Evolutionary conservation across 2,113 vertebrate genomes (phyloP).

Genomic region (Amblyornis subalaris): DNA sequence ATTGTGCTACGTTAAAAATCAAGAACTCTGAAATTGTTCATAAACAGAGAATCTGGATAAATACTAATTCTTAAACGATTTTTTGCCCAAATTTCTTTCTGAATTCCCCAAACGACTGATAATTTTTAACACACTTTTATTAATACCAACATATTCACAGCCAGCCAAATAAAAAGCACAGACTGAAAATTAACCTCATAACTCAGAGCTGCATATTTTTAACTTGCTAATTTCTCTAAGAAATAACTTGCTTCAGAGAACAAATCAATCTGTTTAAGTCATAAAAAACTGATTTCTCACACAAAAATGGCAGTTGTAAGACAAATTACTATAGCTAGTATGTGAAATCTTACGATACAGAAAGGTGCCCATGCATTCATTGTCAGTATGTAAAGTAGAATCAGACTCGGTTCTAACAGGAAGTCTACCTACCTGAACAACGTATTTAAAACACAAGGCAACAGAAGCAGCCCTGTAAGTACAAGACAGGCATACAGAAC

Average conservation of each 20-base stretch:
- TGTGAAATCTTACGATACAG: background rate
- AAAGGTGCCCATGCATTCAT: background rate
- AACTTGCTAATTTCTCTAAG: background rate
- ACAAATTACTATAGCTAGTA: background rate
- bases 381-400: background rate
- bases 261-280: background rate
- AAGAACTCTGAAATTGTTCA: background rate
- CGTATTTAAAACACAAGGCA: fast-evolving
- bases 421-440: background rate
- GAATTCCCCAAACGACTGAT: background rate
- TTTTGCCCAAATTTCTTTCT: background rate
- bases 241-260: background rate
- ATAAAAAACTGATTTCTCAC: background rate
- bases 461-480: background rate
- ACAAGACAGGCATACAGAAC: background rate
- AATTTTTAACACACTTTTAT: background rate
- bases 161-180: background rate
- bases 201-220: background rate
- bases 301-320: background rate
- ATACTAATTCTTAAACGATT: background rate
- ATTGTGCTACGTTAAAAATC: background rate
- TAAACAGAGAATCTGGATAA: background rate
- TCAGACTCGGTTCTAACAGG: background rate
- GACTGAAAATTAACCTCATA: background rate
- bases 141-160: background rate